Conservation (phyloP, 2,797 vertebrate genomes). For the Yasuhikotakia modesta region DNA sequence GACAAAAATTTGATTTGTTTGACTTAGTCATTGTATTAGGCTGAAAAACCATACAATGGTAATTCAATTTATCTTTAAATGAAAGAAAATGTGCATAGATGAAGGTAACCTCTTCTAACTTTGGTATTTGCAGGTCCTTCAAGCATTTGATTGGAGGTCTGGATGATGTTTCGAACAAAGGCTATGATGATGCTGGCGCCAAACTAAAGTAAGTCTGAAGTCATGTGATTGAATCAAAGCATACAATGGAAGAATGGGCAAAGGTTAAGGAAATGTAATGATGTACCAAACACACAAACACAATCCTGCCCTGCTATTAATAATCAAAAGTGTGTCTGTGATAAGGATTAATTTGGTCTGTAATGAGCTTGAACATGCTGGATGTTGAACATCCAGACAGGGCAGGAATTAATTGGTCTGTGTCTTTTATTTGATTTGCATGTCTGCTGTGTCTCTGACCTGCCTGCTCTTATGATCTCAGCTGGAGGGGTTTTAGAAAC, state of each 20-base stretch:
- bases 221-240: no score
- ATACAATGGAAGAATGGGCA: no score
- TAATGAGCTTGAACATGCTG: constrained; percentile 23
- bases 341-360: neutral
- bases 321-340: neutral
- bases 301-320: neutral
- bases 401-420: constrained; percentile 34
- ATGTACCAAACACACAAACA: no score
- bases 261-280: no score
- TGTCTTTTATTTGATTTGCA: constrained; percentile 33
- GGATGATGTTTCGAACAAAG: constrained; percentile 92
- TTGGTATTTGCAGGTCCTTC: constrained; percentile 84
- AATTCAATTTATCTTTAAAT: neutral
- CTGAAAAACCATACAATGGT: no score
- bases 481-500: constrained; percentile 25
- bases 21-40: no score
- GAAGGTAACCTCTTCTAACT: neutral
- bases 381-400: constrained; percentile 12
- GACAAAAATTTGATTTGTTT: no score
- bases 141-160: constrained; percentile 95
- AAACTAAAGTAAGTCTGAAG: constrained; percentile 89
- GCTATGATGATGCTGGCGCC: constrained; percentile 90
- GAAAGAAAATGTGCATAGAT: neutral
- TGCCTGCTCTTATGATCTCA: constrained; percentile 41
- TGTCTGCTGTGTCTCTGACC: constrained; percentile 25